A percentile compares a stretch with the other conserved stretches of the same genome.
Evolutionary conservation across 2,797 vertebrate species (phyloP).

Genomic region (Acanthurus leucopareius): DNA sequence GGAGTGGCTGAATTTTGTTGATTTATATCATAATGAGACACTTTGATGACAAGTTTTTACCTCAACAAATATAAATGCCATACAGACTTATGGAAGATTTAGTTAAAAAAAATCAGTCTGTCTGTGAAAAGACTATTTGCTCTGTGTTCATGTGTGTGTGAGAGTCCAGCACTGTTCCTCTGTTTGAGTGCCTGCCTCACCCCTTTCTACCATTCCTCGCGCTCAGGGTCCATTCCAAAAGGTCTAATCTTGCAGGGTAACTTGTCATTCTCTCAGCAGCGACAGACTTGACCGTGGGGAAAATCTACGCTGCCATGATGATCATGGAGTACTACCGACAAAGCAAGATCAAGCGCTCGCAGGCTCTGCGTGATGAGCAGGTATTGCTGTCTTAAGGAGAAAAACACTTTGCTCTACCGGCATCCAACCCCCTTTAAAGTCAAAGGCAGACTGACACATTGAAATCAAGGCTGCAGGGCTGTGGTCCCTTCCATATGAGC

Average conservation of each 20-base stretch:
- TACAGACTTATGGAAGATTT: constrained; percentile 10
- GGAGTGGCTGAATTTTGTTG: constrained; percentile 9
- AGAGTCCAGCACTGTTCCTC: constrained; percentile 44
- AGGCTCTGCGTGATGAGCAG: constrained; percentile 94
- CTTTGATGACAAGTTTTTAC: constrained; percentile 27
- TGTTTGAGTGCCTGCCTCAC: constrained; percentile 69
- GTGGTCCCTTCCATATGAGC: constrained; percentile 50
- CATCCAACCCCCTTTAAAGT: constrained; percentile 52
- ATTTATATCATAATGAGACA: constrained; percentile 31
- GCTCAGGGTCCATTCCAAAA: constrained; percentile 85
- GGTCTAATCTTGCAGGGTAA: constrained; percentile 89
- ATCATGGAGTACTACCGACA: constrained; percentile 99
- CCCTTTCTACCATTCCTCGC: constrained; percentile 79
- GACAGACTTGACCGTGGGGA: constrained; percentile 96
- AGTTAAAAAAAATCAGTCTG: constrained; percentile 66
- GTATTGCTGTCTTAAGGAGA: constrained; percentile 77
- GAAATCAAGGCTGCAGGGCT: constrained; percentile 64
- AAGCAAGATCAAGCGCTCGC: constrained; percentile 96
- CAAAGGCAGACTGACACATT: constrained; percentile 76
- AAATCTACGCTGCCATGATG: constrained; percentile 99
- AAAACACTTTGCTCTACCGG: constrained; percentile 32
- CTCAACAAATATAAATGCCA: background rate
- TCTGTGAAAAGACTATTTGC: constrained; percentile 88
- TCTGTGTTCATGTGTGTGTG: constrained; percentile 67
- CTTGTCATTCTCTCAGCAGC: constrained; percentile 91